phyloP scores from a whole-genome alignment of 2,888 invertebrate species.

The Apocheima hispidaria region DNA sequence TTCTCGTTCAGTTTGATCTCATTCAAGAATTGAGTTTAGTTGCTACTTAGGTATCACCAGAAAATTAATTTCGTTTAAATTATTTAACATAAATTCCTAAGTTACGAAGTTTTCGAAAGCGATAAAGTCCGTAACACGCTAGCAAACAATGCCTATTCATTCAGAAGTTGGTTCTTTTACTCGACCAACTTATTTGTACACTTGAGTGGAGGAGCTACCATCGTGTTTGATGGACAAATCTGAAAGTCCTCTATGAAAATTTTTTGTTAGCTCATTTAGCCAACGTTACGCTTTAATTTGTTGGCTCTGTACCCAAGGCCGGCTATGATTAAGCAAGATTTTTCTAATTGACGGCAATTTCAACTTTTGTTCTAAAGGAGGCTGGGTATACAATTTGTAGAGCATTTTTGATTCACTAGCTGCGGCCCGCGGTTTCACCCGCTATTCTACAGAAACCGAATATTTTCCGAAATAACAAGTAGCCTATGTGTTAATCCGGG shows the following conservation, averaged over 20 bases:
- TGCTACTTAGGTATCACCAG: neutral
- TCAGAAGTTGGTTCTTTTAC: conserved; percentile 5
- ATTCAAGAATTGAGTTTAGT: no score
- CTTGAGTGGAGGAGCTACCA: neutral
- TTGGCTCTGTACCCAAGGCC: neutral
- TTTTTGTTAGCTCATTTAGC: neutral
- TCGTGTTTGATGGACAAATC: neutral
- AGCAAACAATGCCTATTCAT: conserved; percentile 16
- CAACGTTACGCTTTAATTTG: neutral
- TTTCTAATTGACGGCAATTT: neutral
- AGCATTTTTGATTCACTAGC: no score
- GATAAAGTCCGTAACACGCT: conserved; percentile 1
- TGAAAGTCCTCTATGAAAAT: neutral
- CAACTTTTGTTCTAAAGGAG: neutral
- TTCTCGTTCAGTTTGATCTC: no score
- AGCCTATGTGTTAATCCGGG: no score
- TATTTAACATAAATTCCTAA: neutral
- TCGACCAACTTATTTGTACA: neutral
- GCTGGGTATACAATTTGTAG: no score
- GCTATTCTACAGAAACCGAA: no score
- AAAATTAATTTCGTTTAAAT: neutral
- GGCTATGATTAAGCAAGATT: neutral
- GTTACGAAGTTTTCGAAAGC: conserved; percentile 1
- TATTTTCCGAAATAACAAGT: no score
- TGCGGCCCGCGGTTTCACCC: no score